phyloP scores from a whole-genome alignment of 2,888 invertebrate species.

The Polyommatus iphigenia region DNA sequence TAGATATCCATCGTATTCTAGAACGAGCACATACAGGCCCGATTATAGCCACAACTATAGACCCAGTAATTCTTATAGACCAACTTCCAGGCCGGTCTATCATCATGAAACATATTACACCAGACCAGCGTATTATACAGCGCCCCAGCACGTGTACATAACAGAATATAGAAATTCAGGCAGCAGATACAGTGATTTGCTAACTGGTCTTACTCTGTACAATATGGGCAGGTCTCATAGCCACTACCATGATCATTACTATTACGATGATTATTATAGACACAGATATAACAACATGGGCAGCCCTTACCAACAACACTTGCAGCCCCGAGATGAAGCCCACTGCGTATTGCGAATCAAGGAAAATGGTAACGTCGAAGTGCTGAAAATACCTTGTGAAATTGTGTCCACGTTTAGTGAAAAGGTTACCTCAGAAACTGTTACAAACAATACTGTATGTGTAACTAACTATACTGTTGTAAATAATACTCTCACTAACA shows the following conservation, averaged over 20 bases:
- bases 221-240: slow-evolving; percentile 67
- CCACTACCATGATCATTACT: slow-evolving; percentile 61
- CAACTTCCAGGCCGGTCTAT: slow-evolving; percentile 39
- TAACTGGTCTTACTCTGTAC: slow-evolving; percentile 67
- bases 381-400: slow-evolving; percentile 68
- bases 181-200: slow-evolving; percentile 63
- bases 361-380: slow-evolving; percentile 55
- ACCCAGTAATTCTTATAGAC: slow-evolving; percentile 41
- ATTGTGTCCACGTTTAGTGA: slow-evolving; percentile 70
- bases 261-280: slow-evolving; percentile 68
- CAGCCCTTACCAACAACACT: slow-evolving; percentile 42
- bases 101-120: slow-evolving; percentile 35
- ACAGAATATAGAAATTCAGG: slow-evolving; percentile 64
- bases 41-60: slow-evolving; percentile 21
- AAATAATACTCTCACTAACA: slow-evolving; percentile 44
- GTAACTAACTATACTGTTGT: slow-evolving; percentile 52
- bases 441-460: slow-evolving; percentile 55
- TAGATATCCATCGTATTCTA: slow-evolving; percentile 38
- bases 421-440: slow-evolving; percentile 42
- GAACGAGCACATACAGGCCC: slow-evolving; percentile 24
- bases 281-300: slow-evolving; percentile 48
- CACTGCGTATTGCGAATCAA: slow-evolving; percentile 60
- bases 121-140: slow-evolving; percentile 52
- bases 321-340: slow-evolving; percentile 53
- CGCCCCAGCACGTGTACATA: slow-evolving; percentile 66